A percentile compares a stretch with the other conserved stretches of the same genome.
phyloP scores from a whole-genome alignment of 2,888 invertebrate genomes.

The Chesias legatella region DNA sequence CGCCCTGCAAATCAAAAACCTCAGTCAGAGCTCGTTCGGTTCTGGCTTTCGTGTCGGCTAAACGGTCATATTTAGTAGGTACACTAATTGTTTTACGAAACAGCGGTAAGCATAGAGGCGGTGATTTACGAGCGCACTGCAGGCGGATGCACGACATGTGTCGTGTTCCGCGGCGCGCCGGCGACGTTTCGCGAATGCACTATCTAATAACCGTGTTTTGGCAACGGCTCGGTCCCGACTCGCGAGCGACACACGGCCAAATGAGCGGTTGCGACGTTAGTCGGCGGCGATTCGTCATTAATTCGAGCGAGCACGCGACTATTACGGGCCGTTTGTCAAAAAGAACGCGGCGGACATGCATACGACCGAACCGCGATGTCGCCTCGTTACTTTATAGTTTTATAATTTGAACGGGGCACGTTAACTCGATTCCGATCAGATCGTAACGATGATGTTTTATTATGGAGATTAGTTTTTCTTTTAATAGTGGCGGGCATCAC shows the following conservation, averaged over 20 bases:
- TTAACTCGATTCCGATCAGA: conserved; percentile 74
- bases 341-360: conserved; percentile 67
- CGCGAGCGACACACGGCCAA: conserved; percentile 45
- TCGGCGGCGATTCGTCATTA: conserved; percentile 69
- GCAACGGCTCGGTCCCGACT: conserved; percentile 54
- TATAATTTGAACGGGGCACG: conserved; percentile 72
- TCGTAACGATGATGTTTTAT: conserved; percentile 52
- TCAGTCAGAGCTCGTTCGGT: conserved; percentile 16
- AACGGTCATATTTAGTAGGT: conserved; percentile 48
- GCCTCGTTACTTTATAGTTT: conserved; percentile 71
- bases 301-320: conserved; percentile 73
- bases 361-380: conserved; percentile 56
- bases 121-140: conserved; percentile 65
- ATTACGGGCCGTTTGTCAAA: conserved; percentile 69
- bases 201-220: conserved; percentile 76
- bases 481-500: conserved; percentile 69
- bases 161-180: conserved; percentile 53
- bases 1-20: conserved; percentile 78
- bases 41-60: conserved; percentile 38
- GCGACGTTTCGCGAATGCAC: conserved; percentile 63
- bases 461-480: conserved; percentile 77
- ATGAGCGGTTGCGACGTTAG: conserved; percentile 73
- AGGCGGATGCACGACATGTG: conserved; percentile 65
- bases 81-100: conserved; percentile 59
- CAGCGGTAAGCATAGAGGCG: conserved; percentile 40